These are phyloP conservation scores for Orchestes rusci DNA, from an alignment of 2,888 invertebrate genomes.

Conservation along the genomic window DNA sequence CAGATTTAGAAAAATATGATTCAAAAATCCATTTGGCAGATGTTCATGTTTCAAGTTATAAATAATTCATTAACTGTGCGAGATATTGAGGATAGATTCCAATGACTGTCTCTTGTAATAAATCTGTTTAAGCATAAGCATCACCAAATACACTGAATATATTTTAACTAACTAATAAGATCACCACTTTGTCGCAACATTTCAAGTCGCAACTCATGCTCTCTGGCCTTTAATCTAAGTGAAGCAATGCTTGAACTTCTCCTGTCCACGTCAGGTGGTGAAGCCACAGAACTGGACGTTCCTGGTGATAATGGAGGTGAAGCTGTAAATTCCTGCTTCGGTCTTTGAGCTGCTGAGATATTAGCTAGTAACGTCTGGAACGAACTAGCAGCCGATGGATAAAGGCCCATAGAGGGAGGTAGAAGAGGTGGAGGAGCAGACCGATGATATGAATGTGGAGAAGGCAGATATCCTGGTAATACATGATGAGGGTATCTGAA, in stretches of 20 bases:
- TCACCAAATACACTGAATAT: too few species aligned
- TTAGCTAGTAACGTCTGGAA: constrained; percentile 83
- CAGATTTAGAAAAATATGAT: too few species aligned
- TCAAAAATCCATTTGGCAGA: too few species aligned
- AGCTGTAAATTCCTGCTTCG: constrained; percentile 46
- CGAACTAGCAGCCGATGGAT: constrained; percentile 55
- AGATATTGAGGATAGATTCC: too few species aligned
- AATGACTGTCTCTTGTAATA: too few species aligned
- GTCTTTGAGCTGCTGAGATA: constrained; percentile 58
- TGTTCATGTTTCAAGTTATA: too few species aligned
- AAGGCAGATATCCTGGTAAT: constrained; percentile 52
- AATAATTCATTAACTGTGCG: too few species aligned
- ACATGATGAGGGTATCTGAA: constrained; percentile 64
- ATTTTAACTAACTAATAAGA: constrained; percentile 69
- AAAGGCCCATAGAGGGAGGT: constrained; percentile 54
- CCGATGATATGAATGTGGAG: constrained; percentile 46
- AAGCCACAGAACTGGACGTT: constrained; percentile 41
- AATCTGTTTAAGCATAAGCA: too few species aligned
- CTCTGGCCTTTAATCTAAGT: constrained; percentile 77
- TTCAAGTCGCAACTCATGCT: constrained; percentile 80
- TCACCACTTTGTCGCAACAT: constrained; percentile 73
- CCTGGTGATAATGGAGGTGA: constrained; percentile 48
- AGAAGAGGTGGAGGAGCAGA: constrained; percentile 58
- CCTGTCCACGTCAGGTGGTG: constrained; percentile 66
- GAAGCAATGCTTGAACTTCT: constrained; percentile 84